Evolutionary conservation across 1,140 invertebrate genomes (phyloP), one percentile per base, ranked within the genome.

Genomic region (Octopus bimaculoides): DNA sequence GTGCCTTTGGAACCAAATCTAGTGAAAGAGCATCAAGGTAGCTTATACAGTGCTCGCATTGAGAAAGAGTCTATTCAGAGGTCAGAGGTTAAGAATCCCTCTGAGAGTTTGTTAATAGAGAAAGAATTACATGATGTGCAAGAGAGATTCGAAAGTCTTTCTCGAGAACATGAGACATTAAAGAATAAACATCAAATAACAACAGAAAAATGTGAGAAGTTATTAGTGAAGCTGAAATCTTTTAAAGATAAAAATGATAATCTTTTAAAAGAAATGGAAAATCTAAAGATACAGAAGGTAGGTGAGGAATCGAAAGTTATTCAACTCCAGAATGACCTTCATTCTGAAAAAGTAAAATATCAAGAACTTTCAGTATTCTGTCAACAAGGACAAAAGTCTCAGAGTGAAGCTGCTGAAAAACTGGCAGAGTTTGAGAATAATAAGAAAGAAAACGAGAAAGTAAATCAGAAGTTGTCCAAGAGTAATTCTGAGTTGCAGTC

Each of bases 211-310:
- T 85, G 85, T 81, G 87, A 87, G 76, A 89, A 90, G 77, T 87
- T 90, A 87, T 80, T 89, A 52, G 78, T 84, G 9, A 90, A 89
- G 75, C 76, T 89, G 55, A 89, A 89, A 81, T 80, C 82, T 9
- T 89, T 90, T 78, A 90, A 90, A 82, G 84, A 87, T 69, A 88
- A 87, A 77, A 89, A 87, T 85, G 86, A 89, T 53, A 84, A 84
- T 54, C 82, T 88, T 20, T 86, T 87, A 78, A 17, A 75, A 5
- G 74, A 75, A 17, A 6, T 75, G 8, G n/a, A 56, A 14, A n/a
- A 80, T 12, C 76, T 84, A 5, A 71, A 71, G 14, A 17, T 6
- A 5, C 26, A 6, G 17, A 14, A 71, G 26, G 56, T 1, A 61
- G 17, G 17, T 12, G 56, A 17, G 9, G 26, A 8, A 20, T 14